A percentile compares a stretch with the other conserved stretches of the same genome.
Conservation (phyloP, 2,113 vertebrate genomes). For the Hipposideros armiger region DNA sequence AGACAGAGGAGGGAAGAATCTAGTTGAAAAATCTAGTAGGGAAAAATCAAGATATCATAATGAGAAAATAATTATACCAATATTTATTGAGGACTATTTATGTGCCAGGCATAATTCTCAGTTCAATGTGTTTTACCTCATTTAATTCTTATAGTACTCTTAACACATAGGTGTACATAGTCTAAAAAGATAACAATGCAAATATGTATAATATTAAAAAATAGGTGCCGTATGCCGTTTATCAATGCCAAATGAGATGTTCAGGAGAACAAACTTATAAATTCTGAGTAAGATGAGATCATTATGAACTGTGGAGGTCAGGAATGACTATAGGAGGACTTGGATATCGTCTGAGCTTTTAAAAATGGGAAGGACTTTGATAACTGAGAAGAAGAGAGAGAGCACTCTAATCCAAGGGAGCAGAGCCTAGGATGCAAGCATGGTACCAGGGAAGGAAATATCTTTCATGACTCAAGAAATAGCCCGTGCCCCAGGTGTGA, state of each 20-base stretch:
- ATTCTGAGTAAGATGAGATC: background rate
- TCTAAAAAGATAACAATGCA: background rate
- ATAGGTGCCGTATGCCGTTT: background rate
- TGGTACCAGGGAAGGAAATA: background rate
- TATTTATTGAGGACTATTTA: background rate
- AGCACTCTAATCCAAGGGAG: background rate
- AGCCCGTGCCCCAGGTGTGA: background rate
- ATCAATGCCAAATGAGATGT: background rate
- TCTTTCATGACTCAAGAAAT: background rate
- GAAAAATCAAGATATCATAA: background rate
- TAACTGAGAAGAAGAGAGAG: background rate
- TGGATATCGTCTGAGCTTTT: background rate
- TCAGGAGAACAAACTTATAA: background rate
- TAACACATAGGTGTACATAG: background rate
- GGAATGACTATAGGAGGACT: background rate
- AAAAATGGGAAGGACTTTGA: background rate
- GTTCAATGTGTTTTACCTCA: background rate
- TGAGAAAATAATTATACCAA: conserved; percentile 27
- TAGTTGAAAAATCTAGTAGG: background rate
- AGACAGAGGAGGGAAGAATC: background rate
- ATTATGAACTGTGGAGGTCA: background rate
- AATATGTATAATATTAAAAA: background rate
- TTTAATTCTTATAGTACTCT: conserved; percentile 11
- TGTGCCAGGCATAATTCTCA: background rate
- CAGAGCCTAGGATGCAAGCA: background rate